Evolutionary conservation across 2,797 vertebrate genomes (phyloP), one percentile per base, ranked within the genome.

Genomic region (Pogoniulus pusillus): DNA sequence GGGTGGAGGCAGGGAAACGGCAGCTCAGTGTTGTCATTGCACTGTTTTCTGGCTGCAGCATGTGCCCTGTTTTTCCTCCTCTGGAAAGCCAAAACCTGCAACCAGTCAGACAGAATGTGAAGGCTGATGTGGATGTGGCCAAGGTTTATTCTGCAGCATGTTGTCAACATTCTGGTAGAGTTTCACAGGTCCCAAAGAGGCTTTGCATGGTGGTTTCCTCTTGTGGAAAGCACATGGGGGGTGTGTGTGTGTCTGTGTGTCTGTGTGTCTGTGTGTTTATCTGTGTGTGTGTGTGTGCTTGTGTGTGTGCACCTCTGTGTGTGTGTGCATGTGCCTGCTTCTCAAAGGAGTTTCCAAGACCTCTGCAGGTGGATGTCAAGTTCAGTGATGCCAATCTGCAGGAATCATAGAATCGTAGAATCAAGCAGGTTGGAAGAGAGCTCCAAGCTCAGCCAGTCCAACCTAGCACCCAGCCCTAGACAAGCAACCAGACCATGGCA

Each of bases 191-290:
- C 37, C 35, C 17, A 43, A 32, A 47, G 8, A 26, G 14, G 6
- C 57, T 87, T 87, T 55, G 19, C 9, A 8, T 1, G 7, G 16
- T 7, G 39, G 43, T 23, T 37, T 71, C 27, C 34, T 71, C 51
- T 17, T 13, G 4, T 41, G 45, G 58, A 63, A 83, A 74, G 16
- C 23, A 27, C 1, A 0, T 10, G 2, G 6, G 2, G 1, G 4
- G 6, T 24, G 8, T 16, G 1, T 16, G 8, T 4, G 12, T 10
- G 22, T 20, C 16, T 11, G 9, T 4, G 2, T 45, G 43, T 45
- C 43, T 18, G 2, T 6, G 18, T 17, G 18, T 16, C 37, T 37
- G 37, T 37, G 37, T 37, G 37, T 12, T 9, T 37, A 37, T 12
- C 37, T 37, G 37, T 37, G 37, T 37, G 37, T 37, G 37, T 37